Percentiles rank a stretch among this genome's conserved stretches.
Evolutionary conservation across 2,888 invertebrate genomes (phyloP).

Genomic region (Drosophila antonietae): DNA sequence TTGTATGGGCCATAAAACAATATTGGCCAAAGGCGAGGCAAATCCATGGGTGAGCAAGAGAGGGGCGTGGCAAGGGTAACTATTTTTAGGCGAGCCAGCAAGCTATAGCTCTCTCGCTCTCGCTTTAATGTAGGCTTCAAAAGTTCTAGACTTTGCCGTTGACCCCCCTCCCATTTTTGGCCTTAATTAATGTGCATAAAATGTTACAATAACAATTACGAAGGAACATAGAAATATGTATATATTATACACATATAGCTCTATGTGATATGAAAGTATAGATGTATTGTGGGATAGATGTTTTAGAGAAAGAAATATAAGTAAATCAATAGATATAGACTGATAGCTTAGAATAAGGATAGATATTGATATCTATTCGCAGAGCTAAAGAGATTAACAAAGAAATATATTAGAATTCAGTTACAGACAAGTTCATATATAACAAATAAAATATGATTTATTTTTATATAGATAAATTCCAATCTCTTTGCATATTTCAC

Average conservation of each 20-base stretch:
- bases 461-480: neutral
- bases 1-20: conserved; percentile 79
- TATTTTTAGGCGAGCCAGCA: conserved; percentile 62
- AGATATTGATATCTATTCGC: neutral
- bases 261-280: neutral
- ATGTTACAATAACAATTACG: conserved; percentile 4
- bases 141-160: conserved; percentile 4
- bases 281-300: neutral
- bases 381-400: neutral
- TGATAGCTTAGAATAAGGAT: neutral
- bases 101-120: neutral
- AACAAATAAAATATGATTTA: too few species aligned
- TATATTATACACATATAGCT: neutral
- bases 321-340: too few species aligned
- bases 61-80: conserved; percentile 17
- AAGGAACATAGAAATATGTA: neutral
- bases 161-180: conserved; percentile 17
- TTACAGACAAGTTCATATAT: too few species aligned
- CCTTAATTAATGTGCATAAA: conserved; percentile 54
- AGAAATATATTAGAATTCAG: neutral
- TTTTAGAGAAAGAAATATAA: neutral
- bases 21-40: conserved; percentile 76
- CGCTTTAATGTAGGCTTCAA: neutral
- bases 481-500: neutral
- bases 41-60: neutral